phyloP scores from a whole-genome alignment of 2,113 vertebrate species.

The Passer domesticus region DNA sequence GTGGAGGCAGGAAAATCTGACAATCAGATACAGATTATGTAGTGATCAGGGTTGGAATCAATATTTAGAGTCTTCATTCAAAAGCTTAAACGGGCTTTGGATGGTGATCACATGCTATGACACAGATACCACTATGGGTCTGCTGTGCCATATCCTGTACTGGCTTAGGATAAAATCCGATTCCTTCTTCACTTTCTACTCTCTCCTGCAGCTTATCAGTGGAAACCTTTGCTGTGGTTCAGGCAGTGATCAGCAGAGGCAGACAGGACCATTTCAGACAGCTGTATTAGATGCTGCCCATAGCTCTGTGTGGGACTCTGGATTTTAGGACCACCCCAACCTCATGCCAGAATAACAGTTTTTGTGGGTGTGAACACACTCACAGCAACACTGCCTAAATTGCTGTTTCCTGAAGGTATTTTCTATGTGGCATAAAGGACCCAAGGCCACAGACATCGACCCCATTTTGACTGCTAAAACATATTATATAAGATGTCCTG shows the following conservation, averaged over 20 bases:
- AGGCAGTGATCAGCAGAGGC: neutral
- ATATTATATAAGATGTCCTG: neutral
- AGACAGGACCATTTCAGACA: neutral
- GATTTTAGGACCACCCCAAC: neutral
- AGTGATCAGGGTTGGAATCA: neutral
- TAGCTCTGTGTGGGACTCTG: neutral
- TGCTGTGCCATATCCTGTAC: neutral
- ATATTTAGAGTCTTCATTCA: neutral
- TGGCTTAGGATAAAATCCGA: neutral
- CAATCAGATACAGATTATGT: neutral
- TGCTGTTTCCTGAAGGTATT: neutral
- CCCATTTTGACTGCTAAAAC: neutral
- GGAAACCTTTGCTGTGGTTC: neutral
- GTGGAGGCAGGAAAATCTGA: neutral
- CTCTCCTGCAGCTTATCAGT: neutral
- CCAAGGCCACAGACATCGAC: neutral
- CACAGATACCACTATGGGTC: neutral
- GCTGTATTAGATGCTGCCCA: neutral
- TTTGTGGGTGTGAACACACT: accelerated
- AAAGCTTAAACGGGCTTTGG: neutral
- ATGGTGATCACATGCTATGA: neutral
- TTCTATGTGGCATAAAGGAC: neutral
- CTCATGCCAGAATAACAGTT: neutral
- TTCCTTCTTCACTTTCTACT: neutral
- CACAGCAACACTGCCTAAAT: neutral